A percentile compares a stretch with the other conserved stretches of the same genome.
Evolutionary conservation across 2,888 invertebrate species (phyloP).

Genomic region (Ditula angustiorana): DNA sequence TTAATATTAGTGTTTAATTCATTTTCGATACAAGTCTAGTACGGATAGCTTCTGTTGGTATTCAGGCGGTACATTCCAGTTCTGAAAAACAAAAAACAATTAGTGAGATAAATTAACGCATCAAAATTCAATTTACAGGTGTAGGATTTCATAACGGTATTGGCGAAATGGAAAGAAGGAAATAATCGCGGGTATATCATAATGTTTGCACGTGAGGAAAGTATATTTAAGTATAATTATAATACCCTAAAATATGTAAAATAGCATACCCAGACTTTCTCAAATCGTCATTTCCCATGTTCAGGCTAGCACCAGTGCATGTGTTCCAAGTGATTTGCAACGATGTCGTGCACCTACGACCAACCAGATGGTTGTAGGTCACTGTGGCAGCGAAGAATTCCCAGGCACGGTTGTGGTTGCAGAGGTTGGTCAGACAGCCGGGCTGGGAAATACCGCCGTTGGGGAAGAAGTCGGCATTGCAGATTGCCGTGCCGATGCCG

Average conservation of each 20-base stretch:
- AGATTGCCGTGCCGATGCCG: conserved; percentile 50
- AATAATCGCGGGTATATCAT: too few relatives aligned
- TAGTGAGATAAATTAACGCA: too few relatives aligned
- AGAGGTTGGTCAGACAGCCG: conserved; percentile 61
- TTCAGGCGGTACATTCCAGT: conserved; percentile 42
- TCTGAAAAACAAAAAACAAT: conserved; percentile 40
- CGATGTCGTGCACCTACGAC: conserved; percentile 53
- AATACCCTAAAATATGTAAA: too few relatives aligned
- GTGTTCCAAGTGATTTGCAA: conserved; percentile 58
- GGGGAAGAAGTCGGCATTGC: conserved; percentile 85
- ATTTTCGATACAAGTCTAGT: conserved; percentile 11
- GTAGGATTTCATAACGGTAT: too few relatives aligned
- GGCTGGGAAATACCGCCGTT: conserved; percentile 81
- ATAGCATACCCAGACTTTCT: not conserved
- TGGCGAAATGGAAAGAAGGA: too few relatives aligned
- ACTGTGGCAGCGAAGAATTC: conserved; percentile 66
- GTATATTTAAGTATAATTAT: too few relatives aligned
- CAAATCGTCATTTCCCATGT: not conserved
- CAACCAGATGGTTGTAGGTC: conserved; percentile 62
- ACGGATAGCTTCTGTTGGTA: conserved; percentile 41
- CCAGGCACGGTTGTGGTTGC: conserved; percentile 68
- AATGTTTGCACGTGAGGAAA: too few relatives aligned
- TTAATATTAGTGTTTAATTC: too few relatives aligned
- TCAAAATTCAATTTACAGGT: too few relatives aligned
- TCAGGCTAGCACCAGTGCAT: conserved; percentile 55